Conservation (phyloP, 2,888 invertebrate species). For the Eledona agricola region DNA sequence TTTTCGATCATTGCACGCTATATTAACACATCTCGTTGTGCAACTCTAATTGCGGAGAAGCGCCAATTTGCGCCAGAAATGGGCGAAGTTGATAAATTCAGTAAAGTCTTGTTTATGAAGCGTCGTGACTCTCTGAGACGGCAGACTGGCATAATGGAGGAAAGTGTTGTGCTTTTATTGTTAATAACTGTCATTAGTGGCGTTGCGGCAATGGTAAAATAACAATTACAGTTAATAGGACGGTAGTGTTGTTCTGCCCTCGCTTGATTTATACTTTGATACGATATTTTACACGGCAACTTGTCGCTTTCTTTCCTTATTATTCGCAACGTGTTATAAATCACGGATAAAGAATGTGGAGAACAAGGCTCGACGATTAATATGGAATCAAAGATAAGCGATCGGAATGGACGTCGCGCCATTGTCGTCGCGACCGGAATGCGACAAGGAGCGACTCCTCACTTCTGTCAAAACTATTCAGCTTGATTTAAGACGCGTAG, state of each 20-base stretch:
- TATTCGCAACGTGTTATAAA: conserved; percentile 18
- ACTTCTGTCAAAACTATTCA: too few species aligned
- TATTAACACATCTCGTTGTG: too few species aligned
- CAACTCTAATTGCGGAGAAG: background rate
- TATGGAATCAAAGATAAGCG: conserved; percentile 11
- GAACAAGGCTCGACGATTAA: conserved; percentile 6
- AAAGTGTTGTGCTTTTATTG: conserved; percentile 47
- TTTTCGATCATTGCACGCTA: too few species aligned
- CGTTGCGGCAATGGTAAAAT: conserved; percentile 39
- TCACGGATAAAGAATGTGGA: conserved; percentile 17
- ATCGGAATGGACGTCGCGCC: conserved; percentile 2
- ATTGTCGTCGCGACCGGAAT: too few species aligned
- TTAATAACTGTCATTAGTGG: conserved; percentile 47
- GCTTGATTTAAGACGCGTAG: too few species aligned
- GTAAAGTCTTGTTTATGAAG: conserved; percentile 35
- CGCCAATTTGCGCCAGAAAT: background rate
- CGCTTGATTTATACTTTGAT: conserved; percentile 40
- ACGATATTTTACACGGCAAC: conserved; percentile 40
- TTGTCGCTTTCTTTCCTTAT: conserved; percentile 36
- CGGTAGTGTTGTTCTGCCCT: conserved; percentile 35
- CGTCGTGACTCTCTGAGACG: conserved; percentile 33
- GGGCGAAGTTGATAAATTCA: conserved; percentile 34
- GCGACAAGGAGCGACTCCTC: too few species aligned
- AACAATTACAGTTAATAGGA: conserved; percentile 39
- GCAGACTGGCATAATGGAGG: conserved; percentile 43